Evolutionary conservation across 2,888 invertebrate genomes (phyloP).

Genomic region (Drosophila pullipes): DNA sequence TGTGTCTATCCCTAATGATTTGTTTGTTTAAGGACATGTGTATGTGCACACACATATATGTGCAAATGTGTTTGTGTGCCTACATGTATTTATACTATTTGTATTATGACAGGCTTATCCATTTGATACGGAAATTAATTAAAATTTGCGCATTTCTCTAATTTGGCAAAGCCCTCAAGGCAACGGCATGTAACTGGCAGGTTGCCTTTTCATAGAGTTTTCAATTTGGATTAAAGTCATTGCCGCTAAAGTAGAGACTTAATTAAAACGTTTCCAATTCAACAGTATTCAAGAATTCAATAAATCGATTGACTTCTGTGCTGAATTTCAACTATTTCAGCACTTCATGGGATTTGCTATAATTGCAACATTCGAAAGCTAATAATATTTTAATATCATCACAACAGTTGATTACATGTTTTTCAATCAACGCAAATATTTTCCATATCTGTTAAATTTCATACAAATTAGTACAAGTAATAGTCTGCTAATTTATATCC

Average conservation of each 20-base stretch:
- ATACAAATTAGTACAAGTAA: conserved; percentile 15
- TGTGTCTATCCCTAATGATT: conserved; percentile 51
- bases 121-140: conserved; percentile 72
- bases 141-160: conserved; percentile 58
- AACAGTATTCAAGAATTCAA: not conserved
- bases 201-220: not conserved
- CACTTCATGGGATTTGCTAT: not conserved
- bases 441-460: not conserved
- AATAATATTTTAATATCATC: not conserved
- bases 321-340: not conserved
- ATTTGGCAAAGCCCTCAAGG: conserved; percentile 32
- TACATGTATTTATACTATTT: conserved; percentile 45
- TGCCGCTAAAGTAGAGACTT: conserved; percentile 10
- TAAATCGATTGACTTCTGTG: conserved; percentile 5
- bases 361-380: not conserved
- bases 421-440: not conserved
- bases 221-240: conserved; percentile 24
- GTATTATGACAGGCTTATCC: conserved; percentile 70
- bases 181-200: conserved; percentile 30
- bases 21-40: conserved; percentile 53
- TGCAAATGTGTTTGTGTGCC: not conserved
- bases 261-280: conserved; percentile 6
- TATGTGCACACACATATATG: conserved; percentile 10
- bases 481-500: conserved; percentile 15
- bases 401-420: not conserved